Base-by-base conservation (phyloP, 2,113 vertebrate genomes). In the Naja naja region DNA sequence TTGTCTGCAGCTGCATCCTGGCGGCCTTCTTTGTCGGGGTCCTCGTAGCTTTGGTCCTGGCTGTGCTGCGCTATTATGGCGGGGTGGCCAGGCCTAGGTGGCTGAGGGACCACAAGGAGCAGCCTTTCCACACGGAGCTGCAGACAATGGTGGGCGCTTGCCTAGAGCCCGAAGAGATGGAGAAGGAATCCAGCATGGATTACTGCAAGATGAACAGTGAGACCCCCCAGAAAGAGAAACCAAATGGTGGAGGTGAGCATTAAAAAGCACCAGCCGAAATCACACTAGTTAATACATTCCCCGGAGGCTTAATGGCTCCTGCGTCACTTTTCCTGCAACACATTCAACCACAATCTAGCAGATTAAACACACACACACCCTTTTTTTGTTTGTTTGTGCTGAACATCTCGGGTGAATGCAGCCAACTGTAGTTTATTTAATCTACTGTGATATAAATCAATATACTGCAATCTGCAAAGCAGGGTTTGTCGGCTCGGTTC, bases 1-100 rank as follows among this genome's bases (percentile, higher is more conserved):
- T 96, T 23, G 58, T 94, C 86, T 93, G 94, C 94, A 94, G 94
- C 0, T 47, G 60, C 0, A 0, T 95, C 30, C 52, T 94, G 87
- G 92, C 58, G 9, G 85, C 81, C 0, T 0, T 47, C 0, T 34
- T 94, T 11, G 30, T 93, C 1, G 96, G 96, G 27, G 90, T 0
- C 0, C 47, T 95, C 45, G 53, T 97, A 23, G 86, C 18, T 0
- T 88, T 96, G 87, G 88, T 30, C n/a, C 8, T 89, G 90, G 69
- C 34, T 0, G 2, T 8, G 1, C 3, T 91, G 45, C 0, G 0
- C 27, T 47, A 4, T 14, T 6, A 43, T 0, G 3, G 43, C 0
- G 0, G 0, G 4, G 1, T 0, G 45, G 1, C 0, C 5, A 1
- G 54, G 1, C 91, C 10, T 18, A 5, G 0, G 43, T 20, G 2